Evolutionary conservation across 2,888 invertebrate genomes (phyloP), one percentile per base, ranked within the genome.

Genomic region (Lamellibrachia columna): DNA sequence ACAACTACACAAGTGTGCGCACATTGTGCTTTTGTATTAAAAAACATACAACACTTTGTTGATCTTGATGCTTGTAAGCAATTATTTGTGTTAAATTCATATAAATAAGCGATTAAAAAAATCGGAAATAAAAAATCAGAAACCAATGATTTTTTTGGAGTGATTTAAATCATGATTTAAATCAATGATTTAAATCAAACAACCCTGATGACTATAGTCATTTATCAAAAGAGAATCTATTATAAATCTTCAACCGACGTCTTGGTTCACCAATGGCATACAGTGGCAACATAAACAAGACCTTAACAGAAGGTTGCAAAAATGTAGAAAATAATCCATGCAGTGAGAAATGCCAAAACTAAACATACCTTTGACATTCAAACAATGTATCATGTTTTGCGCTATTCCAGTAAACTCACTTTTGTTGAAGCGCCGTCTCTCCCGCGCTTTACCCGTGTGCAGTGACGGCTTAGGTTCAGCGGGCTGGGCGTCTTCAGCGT

Each of bases 401-500:
- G 75, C 75, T 22, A 75, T 22, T 4, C 22, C 15, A 75, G n/a
- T 6, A 55, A 7, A 91, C 91, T 40, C 53, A 94, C 95, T 95
- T 94, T 95, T 95, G 40, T 94, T 94, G n/a, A 94, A 91, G 28
- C 94, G 93, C 90, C 94, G 90, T 91, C 94, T 93, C 92, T 95
- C 95, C n/a, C 94, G 93, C 0, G 94, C 94, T 93, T 94, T 94
- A 28, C 91, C n/a, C 28, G 93, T 93, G 93, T 94, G 94, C 75
- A 93, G 90, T 11, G 94, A 92, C 7, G 94, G 93, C 28, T 92
- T 94, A 90, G 94, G 90, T 9, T 93, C 93, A 15, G 92, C 91
- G 8, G 92, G 91, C 52, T 94, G 93, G 90, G 94, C 92, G 90
- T 96, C 96, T 53, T 96, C 96, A 53, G 93, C 95, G 93, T 96